Base-by-base conservation (phyloP, 2,113 vertebrate species). In the Gymnogyps californianus region DNA sequence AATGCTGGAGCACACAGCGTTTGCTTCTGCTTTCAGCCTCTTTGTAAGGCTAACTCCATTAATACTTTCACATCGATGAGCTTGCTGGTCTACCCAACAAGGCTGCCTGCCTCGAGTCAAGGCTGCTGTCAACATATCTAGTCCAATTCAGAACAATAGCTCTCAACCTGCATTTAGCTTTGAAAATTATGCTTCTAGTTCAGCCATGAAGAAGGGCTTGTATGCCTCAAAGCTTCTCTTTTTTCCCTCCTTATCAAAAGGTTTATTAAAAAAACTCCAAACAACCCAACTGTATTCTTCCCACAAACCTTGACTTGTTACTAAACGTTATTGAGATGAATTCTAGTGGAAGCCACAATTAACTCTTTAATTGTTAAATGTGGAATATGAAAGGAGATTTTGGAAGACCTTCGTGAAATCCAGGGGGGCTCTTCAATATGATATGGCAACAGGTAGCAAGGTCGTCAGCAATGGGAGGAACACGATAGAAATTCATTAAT, bases 51-150 rank as follows among this genome's bases (percentile, higher is more conserved):
- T 70, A 8, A 89, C 24, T 61, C 40, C 52, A 40, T 24, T 2
- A 36, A 52, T 6, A 32, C 75, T 49, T 61, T 26, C 46, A 47
- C 20, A 26, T 7, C 9, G 3, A 24, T 13, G 55, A 87, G 40
- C 20, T 52, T 19, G 44, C n/a, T 1, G 2, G 12, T 51, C 36
- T 21, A 8, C 32, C 32, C 55, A 49, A 7, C 0, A 1, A 71
- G 21, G 16, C 42, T 85, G 54, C 59, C 65, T 38, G 44, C 38
- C 72, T 59, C 29, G 24, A 57, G 74, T 76, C 90, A 84, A 67
- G 67, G 81, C 86, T 69, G 75, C 49, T 69, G 55, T 58, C 61
- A 66, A 7, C 5, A 13, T 64, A 36, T 9, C 64, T 52, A 28
- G 21, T 25, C 38, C 13, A 47, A 8, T 47, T 64, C 22, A 8